phyloP scores from a whole-genome alignment of 2,797 vertebrate genomes.

The Acrocephalus scirpaceus region DNA sequence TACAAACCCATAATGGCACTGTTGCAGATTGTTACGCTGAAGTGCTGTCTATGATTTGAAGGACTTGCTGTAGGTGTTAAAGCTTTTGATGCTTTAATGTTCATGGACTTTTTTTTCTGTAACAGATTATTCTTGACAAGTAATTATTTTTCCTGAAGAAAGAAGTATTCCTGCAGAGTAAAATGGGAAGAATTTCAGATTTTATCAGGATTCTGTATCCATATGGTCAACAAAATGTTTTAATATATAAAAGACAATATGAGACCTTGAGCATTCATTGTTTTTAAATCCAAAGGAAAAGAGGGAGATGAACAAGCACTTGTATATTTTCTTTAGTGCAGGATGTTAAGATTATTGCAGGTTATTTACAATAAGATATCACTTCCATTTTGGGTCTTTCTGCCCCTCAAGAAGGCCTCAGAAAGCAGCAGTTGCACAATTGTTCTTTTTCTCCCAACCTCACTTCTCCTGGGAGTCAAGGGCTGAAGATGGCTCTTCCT shows the following conservation, averaged over 20 bases:
- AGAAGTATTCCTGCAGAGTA: background rate
- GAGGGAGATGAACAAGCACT: background rate
- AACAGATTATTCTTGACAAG: slow-evolving; percentile 12
- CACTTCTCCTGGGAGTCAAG: background rate
- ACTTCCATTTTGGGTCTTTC: background rate
- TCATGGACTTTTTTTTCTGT: background rate
- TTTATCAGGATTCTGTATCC: background rate
- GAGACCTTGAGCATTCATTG: background rate
- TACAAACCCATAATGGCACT: background rate
- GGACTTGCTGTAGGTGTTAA: background rate
- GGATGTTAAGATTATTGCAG: background rate
- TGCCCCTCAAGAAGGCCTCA: background rate
- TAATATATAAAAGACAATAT: background rate
- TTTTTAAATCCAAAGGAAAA: background rate
- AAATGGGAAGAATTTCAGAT: slow-evolving; percentile 8
- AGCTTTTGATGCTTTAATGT: slow-evolving; percentile 11
- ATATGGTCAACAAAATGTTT: background rate
- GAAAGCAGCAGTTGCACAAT: background rate
- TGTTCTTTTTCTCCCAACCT: background rate
- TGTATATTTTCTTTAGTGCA: background rate
- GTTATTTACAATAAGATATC: background rate
- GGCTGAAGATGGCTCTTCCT: background rate
- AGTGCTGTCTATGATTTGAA: background rate
- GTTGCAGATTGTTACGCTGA: background rate
- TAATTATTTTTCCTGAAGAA: slow-evolving; percentile 13